Percentiles rank a stretch among this genome's conserved stretches.
phyloP scores from a whole-genome alignment of 2,888 invertebrate genomes.

The Nomada fabriciana region DNA sequence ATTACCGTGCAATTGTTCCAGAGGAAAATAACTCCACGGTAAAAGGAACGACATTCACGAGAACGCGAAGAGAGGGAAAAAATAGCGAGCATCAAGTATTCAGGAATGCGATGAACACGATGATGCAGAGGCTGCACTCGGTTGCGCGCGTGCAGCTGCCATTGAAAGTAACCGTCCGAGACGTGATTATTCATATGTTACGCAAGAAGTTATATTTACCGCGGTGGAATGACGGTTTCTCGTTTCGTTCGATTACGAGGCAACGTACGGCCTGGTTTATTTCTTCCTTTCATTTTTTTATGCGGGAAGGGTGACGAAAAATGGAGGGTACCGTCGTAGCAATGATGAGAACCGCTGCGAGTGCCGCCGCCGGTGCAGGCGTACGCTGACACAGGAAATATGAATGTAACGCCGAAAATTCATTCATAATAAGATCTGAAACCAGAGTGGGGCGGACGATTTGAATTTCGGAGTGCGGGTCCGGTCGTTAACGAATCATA shows the following conservation, averaged over 20 bases:
- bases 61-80: conserved; percentile 21
- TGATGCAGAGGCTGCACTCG: conserved; percentile 40
- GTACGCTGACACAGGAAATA: conserved; percentile 73
- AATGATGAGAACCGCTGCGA: conserved; percentile 68
- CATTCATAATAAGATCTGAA: conserved; percentile 74
- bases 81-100: conserved; percentile 52
- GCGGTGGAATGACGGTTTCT: conserved; percentile 11
- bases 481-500: conserved; percentile 11
- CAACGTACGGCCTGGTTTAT: not conserved
- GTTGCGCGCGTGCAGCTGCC: conserved; percentile 37
- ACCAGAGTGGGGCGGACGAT: conserved; percentile 35
- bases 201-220: conserved; percentile 47
- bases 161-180: conserved; percentile 49
- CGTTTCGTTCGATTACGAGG: not conserved
- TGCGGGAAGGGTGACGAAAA: not conserved
- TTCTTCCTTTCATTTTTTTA: no score
- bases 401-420: conserved; percentile 78
- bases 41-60: not conserved
- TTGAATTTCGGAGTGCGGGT: conserved; percentile 32
- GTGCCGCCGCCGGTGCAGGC: conserved; percentile 58
- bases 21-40: not conserved
- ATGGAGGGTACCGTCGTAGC: not conserved
- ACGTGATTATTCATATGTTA: conserved; percentile 55
- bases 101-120: conserved; percentile 63
- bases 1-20: not conserved